phyloP scores from a whole-genome alignment of 2,113 vertebrate species.

The Hyla sarda region DNA sequence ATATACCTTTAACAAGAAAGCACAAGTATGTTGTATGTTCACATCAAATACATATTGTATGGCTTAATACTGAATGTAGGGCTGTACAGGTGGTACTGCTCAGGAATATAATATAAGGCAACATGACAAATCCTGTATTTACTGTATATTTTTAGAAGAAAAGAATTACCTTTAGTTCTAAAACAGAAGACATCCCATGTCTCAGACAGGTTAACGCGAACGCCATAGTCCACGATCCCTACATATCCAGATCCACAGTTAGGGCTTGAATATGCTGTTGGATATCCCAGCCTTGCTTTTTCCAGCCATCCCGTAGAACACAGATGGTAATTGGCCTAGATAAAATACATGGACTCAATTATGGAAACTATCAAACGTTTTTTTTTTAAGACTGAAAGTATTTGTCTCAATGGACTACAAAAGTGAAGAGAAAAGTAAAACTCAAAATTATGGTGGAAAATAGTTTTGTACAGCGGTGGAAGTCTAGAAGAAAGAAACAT shows the following conservation, averaged over 20 bases:
- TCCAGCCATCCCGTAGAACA: slow-evolving; percentile 90
- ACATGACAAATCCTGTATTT: no score
- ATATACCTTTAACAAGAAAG: not conserved
- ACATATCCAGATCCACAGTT: slow-evolving; percentile 85
- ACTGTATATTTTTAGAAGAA: not conserved
- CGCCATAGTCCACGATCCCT: slow-evolving; percentile 90
- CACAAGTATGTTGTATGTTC: not conserved
- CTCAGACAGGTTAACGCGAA: slow-evolving; percentile 80
- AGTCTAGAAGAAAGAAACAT: no score
- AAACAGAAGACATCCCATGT: slow-evolving; percentile 94
- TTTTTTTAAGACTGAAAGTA: not conserved
- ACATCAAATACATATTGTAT: not conserved
- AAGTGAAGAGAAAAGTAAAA: not conserved
- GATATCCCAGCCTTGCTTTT: slow-evolving; percentile 81
- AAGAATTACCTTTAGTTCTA: slow-evolving; percentile 81
- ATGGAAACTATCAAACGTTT: no score
- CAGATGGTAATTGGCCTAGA: slow-evolving; percentile 83
- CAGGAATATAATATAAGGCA: not conserved
- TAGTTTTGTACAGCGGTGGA: not conserved
- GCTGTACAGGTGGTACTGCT: not conserved
- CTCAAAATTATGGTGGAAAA: not conserved
- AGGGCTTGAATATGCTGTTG: slow-evolving; percentile 81
- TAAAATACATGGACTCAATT: not conserved
- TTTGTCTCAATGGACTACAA: not conserved
- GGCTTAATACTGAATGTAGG: not conserved